These are phyloP conservation scores for Tachyglossus aculeatus DNA, from an alignment of 2,797 vertebrate genomes.

Conservation along the genomic window DNA sequence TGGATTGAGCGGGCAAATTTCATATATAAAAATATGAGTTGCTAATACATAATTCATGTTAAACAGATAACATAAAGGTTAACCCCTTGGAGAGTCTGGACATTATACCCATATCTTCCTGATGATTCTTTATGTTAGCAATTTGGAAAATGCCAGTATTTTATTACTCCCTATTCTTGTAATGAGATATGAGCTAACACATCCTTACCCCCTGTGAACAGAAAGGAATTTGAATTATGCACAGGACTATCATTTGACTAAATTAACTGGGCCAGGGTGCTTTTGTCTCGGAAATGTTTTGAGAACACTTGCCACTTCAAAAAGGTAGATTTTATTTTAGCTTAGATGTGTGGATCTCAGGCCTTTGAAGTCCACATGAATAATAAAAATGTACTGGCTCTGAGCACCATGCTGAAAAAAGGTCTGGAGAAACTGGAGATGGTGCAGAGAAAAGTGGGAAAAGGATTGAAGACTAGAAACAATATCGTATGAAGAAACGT, in stretches of 20 bases:
- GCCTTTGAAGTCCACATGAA: background rate
- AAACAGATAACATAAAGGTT: conserved; percentile 60
- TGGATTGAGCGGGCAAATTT: conserved; percentile 36
- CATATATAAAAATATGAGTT: conserved; percentile 44
- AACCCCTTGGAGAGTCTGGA: conserved; percentile 63
- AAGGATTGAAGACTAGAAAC: too few relatives aligned
- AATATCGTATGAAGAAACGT: too few relatives aligned
- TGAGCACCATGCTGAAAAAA: too few relatives aligned
- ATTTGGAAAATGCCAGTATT: conserved; percentile 66
- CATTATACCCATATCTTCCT: conserved; percentile 46
- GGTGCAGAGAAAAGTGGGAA: too few relatives aligned
- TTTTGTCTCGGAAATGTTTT: background rate
- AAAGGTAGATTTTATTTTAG: background rate
- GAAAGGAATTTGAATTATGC: conserved; percentile 34
- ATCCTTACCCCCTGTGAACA: conserved; percentile 11
- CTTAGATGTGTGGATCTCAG: background rate
- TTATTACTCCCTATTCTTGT: conserved; percentile 56
- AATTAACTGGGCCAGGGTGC: conserved; percentile 28
- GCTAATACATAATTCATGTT: conserved; percentile 56
- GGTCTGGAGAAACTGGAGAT: too few relatives aligned
- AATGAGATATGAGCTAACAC: conserved; percentile 48
- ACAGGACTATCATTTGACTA: conserved; percentile 23
- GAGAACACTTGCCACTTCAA: background rate
- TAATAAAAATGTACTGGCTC: background rate
- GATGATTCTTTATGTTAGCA: conserved; percentile 53